Base-by-base conservation (phyloP, 2,888 invertebrate genomes). In the Agrilus cyanescens region DNA sequence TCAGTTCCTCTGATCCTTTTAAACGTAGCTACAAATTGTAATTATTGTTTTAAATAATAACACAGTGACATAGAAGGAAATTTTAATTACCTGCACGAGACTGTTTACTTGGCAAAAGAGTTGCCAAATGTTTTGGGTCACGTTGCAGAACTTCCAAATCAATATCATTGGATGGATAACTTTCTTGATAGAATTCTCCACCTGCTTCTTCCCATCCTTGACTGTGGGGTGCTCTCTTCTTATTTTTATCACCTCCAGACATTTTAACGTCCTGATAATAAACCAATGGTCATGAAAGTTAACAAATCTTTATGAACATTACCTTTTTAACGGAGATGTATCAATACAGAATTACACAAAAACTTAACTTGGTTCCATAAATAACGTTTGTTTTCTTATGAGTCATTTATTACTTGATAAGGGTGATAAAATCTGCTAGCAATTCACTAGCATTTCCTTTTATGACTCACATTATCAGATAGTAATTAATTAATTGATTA, bases 131-230 rank as follows among this genome's bases (percentile, higher is more conserved):
- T 32, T 81, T 77, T 12, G 85, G 82, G 63, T 85, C 84, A 50
- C 77, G 72, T 53, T 80, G 73, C 54, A 84, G 70, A 1, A 79
- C 76, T 54, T 84, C 80, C 48, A 85, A 82, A 49, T 80, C 76
- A 41, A 78, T 71, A 8, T 74, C 73, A 55, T 73, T 73, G 8
- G 61, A 60, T 5, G 86, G 85, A 66, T 86, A 88, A 53, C 82
- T 73, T 65, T 87, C 87, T 63, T 86, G 86, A 66, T 86, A 87
- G 68, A 87, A 87, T 68, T 87, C 86, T 2, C 78, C 80, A 0
- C 85, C 85, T 4, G 86, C 87, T 58, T 86, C 85, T 68, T 87
- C 87, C 87, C 86, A 86, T 12, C 85, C 80, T 55, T 76, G 75
- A 4, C 73, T 71, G 49, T 70, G 70, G 45, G 72, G 71, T 32